phyloP scores from a whole-genome alignment of 2,888 invertebrate species.

The Tenthredo livida region DNA sequence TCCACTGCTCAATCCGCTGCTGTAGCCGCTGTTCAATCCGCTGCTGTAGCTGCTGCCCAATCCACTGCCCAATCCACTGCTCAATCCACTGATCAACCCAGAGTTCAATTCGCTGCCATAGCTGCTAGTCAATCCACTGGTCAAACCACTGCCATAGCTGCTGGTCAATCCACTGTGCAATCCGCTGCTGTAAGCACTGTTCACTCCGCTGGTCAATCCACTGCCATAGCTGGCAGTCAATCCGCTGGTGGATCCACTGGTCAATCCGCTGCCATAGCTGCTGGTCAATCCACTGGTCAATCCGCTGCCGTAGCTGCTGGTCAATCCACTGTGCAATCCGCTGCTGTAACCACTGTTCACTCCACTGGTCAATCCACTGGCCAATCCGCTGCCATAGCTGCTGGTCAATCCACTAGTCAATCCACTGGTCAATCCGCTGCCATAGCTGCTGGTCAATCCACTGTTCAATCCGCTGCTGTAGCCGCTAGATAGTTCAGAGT shows the following conservation, averaged over 20 bases:
- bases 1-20: not conserved
- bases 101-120: not conserved
- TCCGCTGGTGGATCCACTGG: not conserved
- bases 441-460: constrained; percentile 33
- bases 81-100: constrained; percentile 8
- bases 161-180: too few species aligned
- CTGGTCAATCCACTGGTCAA: not conserved
- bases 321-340: not conserved
- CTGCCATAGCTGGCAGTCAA: not conserved
- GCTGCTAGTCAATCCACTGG: not conserved
- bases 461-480: constrained; percentile 22
- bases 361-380: not conserved
- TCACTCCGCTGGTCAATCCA: not conserved
- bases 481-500: constrained; percentile 6
- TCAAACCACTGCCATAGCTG: not conserved
- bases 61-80: not conserved
- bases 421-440: constrained; percentile 22
- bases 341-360: constrained; percentile 18
- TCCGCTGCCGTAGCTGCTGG: constrained; percentile 18
- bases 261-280: not conserved
- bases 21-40: not conserved
- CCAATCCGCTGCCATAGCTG: not conserved
- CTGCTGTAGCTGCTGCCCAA: not conserved
- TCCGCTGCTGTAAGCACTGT: not conserved
- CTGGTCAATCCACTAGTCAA: not conserved